A percentile compares a stretch with the other conserved stretches of the same genome.
phyloP scores from a whole-genome alignment of 1,140 invertebrate genomes.

The Eurytemora carolleeae region DNA sequence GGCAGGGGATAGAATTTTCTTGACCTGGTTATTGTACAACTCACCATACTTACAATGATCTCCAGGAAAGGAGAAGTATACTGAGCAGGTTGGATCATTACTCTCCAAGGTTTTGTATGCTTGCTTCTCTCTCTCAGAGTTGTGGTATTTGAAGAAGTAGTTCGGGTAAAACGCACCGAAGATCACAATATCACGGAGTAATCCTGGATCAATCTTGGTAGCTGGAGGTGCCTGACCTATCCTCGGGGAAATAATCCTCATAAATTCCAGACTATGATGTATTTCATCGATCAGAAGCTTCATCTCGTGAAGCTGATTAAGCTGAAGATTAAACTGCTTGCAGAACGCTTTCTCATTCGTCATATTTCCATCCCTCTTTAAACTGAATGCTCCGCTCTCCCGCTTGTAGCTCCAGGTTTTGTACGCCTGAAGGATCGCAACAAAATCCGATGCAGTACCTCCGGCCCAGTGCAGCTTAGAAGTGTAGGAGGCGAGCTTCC shows the following conservation, averaged over 20 bases:
- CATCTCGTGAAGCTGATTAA: not conserved
- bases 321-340: not conserved
- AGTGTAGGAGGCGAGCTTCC: slow-evolving; percentile 47
- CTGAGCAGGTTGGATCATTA: too few relatives aligned
- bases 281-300: not conserved
- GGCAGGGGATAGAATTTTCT: too few relatives aligned
- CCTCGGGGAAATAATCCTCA: too few relatives aligned
- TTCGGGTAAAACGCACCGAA: slow-evolving; percentile 77
- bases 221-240: too few relatives aligned
- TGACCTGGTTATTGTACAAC: too few relatives aligned
- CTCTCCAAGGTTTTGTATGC: too few relatives aligned
- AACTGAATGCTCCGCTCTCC: not conserved
- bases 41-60: too few relatives aligned
- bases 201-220: too few relatives aligned
- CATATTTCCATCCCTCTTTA: not conserved
- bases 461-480: slow-evolving; percentile 58
- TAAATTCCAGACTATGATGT: not conserved
- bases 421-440: slow-evolving; percentile 60
- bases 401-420: slow-evolving; percentile 30
- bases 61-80: too few relatives aligned
- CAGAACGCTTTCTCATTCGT: not conserved
- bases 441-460: slow-evolving; percentile 58
- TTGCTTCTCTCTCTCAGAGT: not conserved
- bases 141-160: slow-evolving; percentile 37
- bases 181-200: slow-evolving; percentile 46